Base-by-base conservation (phyloP, 2,888 invertebrate species). In the Trichogramma dendrolimi region DNA sequence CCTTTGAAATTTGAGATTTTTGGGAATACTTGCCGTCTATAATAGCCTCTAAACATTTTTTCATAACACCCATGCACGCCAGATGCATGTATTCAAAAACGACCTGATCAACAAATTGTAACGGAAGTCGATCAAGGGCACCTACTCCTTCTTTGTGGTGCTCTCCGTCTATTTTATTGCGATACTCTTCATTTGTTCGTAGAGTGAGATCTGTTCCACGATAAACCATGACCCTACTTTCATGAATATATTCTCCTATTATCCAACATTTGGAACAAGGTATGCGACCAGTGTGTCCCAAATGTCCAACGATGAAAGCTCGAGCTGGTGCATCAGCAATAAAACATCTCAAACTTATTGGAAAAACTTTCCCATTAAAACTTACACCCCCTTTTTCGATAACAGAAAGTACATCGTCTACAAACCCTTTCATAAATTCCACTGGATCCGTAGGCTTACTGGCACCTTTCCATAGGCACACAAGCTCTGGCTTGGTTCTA, bases 61-160 rank as follows among this genome's bases (percentile, higher is more conserved):
- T 11, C 55, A 55, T 55, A 7, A 55, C n/a, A 4, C 55, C 4
- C 39, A 66, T n/a, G 7, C 52, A 53, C 1, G 60, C 58, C 1
- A 57, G 60, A 55, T 68, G 68, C 59, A 64, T 67, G 7, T 60
- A 64, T 38, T 68, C 66, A 52, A 67, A 62, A 1, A 67, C 61
- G 2, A 60, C 58, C n/a, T 62, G 54, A 40, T 58, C 44, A 52
- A 64, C 61, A 39, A 65, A 50, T 38, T 48, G 54, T 4, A 66
- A 50, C 7, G 55, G 50, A 10, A 68, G 48, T n/a, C 27, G 7
- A 39, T 2, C 41, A 46, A 67, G 11, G 5, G 67, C 51, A 50
- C 59, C 43, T 7, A 39, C 50, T 7, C 7, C 14, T 54, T 38
- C n/a, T 8, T 54, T 27, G 38, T 54, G 54, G 38, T 54, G 54